Evolutionary conservation across 2,888 invertebrate species (phyloP), one percentile per base, ranked within the genome.

Genomic region (Luffia ferchaultella): DNA sequence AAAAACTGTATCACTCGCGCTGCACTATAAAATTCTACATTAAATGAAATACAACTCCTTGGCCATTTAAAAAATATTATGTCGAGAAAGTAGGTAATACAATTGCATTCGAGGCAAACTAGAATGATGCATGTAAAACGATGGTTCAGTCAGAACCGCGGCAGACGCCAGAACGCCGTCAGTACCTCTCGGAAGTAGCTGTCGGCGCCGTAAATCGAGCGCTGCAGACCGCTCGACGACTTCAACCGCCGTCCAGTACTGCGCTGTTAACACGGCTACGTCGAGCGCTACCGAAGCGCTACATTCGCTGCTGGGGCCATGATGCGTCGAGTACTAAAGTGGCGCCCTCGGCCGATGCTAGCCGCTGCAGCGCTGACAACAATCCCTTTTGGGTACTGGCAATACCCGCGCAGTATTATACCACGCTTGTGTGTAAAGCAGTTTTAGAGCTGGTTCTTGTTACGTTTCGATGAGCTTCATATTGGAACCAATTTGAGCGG

Each of bases 371-470:
- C 55, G 76, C 74, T 64, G 78, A 77, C 67, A 70, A 69, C 67
- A 71, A 75, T 66, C 72, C 77, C 58, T 60, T 70, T 58, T 70
- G 70, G 80, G 79, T 82, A 80, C 68, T 75, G 15, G 30, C 30
- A 3, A 7, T 30, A 12, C 30, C 5, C 30, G 5, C 30, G 30
- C 30, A 12, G 30, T 12, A 3, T 30, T 12, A 30, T 12, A 12
- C 12, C 30, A 3, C 30, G 30, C 30, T 30, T 30, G 12, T 30
- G 30, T 30, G 30, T 7, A 7, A 30, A 3, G 30, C 30, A 7
- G 30, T 30, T n/a, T n/a, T 30, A 30, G 30, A 3, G 30, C 30
- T 30, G n/a, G n/a, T 12, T 12, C 30, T 12, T 30, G 30, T 30
- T 30, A 30, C 30, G 12, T 30, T 30, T 30, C 30, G n/a, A n/a